Conservation (phyloP, 2,888 invertebrate genomes). For the Heteropelma amictum region DNA sequence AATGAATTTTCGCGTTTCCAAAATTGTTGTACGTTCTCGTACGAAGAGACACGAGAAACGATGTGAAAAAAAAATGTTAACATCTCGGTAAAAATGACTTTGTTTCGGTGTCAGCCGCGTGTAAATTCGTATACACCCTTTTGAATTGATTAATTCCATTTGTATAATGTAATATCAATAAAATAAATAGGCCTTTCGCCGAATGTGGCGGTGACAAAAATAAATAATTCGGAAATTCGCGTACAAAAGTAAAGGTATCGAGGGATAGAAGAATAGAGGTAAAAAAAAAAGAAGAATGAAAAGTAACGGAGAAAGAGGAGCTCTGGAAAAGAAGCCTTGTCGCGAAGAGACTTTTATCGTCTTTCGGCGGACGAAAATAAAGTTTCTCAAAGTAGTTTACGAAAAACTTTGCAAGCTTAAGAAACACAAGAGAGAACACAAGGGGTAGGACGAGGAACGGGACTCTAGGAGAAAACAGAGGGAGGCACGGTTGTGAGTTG, state of each 20-base stretch:
- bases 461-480: constrained; percentile 5
- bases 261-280: neutral
- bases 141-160: neutral
- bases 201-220: constrained; percentile 54
- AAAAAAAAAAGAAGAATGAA: constrained; percentile 5
- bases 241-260: neutral
- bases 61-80: neutral
- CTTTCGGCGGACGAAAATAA: constrained; percentile 13
- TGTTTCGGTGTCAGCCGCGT: neutral
- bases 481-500: constrained; percentile 35
- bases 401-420: constrained; percentile 49
- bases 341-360: constrained; percentile 37
- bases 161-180: constrained; percentile 7
- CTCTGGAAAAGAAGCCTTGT: neutral
- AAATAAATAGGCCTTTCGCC: constrained; percentile 58
- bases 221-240: constrained; percentile 59
- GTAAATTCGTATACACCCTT: neutral
- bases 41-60: neutral
- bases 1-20: constrained; percentile 25
- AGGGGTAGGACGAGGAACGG: neutral
- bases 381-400: constrained; percentile 62
- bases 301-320: constrained; percentile 23
- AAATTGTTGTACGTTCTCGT: neutral
- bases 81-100: neutral
- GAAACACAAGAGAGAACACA: constrained; percentile 34